Evolutionary conservation across 2,888 invertebrate genomes (phyloP), one percentile per base, ranked within the genome.

Genomic region (Copidosoma aretas): DNA sequence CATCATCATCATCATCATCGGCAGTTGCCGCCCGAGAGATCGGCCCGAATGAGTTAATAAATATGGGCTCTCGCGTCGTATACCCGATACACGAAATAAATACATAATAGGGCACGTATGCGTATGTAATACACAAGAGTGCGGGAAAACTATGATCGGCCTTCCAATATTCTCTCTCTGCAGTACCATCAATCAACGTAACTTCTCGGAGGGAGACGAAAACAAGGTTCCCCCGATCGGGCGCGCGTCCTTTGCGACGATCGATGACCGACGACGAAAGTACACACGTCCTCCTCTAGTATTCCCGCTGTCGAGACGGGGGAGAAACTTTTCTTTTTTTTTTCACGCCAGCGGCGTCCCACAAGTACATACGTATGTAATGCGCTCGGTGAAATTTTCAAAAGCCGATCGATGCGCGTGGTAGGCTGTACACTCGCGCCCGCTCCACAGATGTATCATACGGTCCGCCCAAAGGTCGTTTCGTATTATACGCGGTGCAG

Each of bases 21-120:
- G 71, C 70, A 66, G 66, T 73, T 69, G 73, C 77, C 75, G 77
- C 77, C 77, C 76, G 74, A 77, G 75, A 74, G 77, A 79, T 79
- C 76, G 79, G 72, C 76, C 72, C 75, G 64, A 76, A 75, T 68
- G 76, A 78, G 56, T 22, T 14, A 1, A 77, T 78, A 77, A 77
- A 76, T 76, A 72, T 68, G 73, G 10, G 10, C 21, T 15, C 14
- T 10, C 73, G 46, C 54, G 39, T n/a, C n/a, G n/a, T n/a, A n/a
- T n/a, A n/a, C n/a, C n/a, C n/a, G n/a, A n/a, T n/a, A n/a, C 25
- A 51, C 14, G 32, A 5, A 3, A 32, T 32, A 32, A 32, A 32
- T 32, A 46, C 43, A 46, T 15, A 46, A 46, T 15, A 12, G 32
- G 32, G n/a, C n/a, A n/a, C n/a, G n/a, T n/a, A n/a, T n/a, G n/a